A percentile compares a stretch with the other conserved stretches of the same genome.
Evolutionary conservation across 2,888 invertebrate species (phyloP).

Genomic region (Drosophila siamana): DNA sequence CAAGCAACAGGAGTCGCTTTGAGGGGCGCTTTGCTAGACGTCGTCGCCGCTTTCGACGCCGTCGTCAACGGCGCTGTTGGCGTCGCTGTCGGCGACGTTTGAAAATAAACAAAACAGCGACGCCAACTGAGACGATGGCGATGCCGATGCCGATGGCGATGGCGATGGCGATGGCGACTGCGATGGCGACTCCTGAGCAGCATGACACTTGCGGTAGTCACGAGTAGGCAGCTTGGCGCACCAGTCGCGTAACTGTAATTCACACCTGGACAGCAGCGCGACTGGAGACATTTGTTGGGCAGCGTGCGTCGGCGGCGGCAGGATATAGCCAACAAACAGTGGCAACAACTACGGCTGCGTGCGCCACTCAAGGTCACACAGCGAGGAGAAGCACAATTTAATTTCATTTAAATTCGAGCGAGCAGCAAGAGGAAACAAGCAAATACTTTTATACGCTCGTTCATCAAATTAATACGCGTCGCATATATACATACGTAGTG

Average conservation of each 20-base stretch:
- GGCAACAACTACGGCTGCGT: slow-evolving; percentile 59
- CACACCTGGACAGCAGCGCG: slow-evolving; percentile 55
- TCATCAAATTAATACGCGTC: slow-evolving; percentile 3
- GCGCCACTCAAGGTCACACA: slow-evolving; percentile 51
- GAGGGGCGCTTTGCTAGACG: slow-evolving; percentile 18
- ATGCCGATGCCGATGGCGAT: slow-evolving; percentile 16
- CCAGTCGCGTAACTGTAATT: slow-evolving; percentile 59
- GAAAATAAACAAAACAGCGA: slow-evolving; percentile 33
- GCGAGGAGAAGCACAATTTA: slow-evolving; percentile 33
- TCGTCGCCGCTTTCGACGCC: slow-evolving; percentile 7
- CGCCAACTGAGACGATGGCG: slow-evolving; percentile 13
- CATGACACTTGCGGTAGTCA: slow-evolving; percentile 65
- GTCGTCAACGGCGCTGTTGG: slow-evolving; percentile 6
- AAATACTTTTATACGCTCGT: slow-evolving; percentile 1
- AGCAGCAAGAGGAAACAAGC: background rate
- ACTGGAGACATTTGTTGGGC: too few species aligned
- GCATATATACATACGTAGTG: too few species aligned
- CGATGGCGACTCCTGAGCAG: slow-evolving; percentile 69
- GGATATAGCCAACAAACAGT: too few species aligned
- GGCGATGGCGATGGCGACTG: slow-evolving; percentile 10
- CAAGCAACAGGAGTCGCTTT: slow-evolving; percentile 74
- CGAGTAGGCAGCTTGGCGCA: slow-evolving; percentile 62
- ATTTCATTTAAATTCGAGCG: slow-evolving; percentile 31
- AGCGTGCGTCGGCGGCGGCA: background rate
- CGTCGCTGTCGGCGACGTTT: slow-evolving; percentile 18